phyloP scores from a whole-genome alignment of 2,888 invertebrate species.

The Pseudococcus longispinus region DNA sequence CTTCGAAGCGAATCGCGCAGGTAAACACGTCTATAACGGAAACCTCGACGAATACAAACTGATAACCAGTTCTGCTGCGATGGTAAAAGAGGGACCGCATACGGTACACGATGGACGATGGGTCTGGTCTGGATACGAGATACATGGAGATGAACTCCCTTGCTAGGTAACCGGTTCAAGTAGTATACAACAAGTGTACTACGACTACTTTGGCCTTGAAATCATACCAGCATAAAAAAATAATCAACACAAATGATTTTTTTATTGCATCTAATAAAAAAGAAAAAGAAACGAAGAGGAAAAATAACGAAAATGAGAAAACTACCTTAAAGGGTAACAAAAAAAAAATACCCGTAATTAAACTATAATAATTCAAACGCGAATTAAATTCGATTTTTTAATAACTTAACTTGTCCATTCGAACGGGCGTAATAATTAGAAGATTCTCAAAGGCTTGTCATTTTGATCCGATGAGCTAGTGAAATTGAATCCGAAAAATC shows the following conservation, averaged over 20 bases:
- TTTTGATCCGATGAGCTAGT: not conserved
- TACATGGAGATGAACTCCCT: not conserved
- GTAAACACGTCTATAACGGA: slow-evolving; percentile 28
- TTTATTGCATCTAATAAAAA: slow-evolving; percentile 27
- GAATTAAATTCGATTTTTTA: not conserved
- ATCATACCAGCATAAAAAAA: slow-evolving; percentile 20
- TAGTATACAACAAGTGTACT: slow-evolving; percentile 29
- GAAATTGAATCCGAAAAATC: slow-evolving; percentile 14
- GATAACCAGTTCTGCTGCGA: slow-evolving; percentile 18
- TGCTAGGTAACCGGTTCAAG: slow-evolving; percentile 7
- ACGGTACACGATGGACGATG: not conserved
- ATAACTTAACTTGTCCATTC: not conserved
- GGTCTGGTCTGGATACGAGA: not conserved
- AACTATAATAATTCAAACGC: not conserved
- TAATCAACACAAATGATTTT: slow-evolving; percentile 26
- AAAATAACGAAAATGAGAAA: not conserved
- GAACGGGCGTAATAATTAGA: not conserved
- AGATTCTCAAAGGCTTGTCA: not conserved
- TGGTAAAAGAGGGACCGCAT: not conserved
- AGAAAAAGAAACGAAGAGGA: not conserved
- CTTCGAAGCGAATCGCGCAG: not conserved
- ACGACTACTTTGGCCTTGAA: slow-evolving; percentile 26
- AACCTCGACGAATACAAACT: not conserved
- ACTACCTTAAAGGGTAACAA: not conserved
- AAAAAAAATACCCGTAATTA: not conserved